Base-by-base conservation (phyloP, 2,113 vertebrate species). In the Centropus bengalensis region DNA sequence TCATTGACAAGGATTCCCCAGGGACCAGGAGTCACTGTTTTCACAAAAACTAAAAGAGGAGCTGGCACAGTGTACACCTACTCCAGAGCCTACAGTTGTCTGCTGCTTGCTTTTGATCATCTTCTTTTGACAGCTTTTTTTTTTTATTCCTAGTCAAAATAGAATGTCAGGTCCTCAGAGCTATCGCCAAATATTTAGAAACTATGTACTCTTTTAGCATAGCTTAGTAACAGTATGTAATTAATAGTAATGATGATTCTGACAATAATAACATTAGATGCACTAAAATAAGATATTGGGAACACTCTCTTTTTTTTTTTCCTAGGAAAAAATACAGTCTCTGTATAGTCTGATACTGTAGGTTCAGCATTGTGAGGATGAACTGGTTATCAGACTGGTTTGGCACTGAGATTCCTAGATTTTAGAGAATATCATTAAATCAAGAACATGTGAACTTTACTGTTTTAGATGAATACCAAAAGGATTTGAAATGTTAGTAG, bases 11-110 rank as follows among this genome's bases (percentile, higher is more conserved):
- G 6, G 56, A 64, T 28, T n/a, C 30, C 28, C 23, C 26, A 56
- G 33, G 23, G 28, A 56, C 24, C 32, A 64, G 3, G 5, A 89
- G 11, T 15, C 38, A 71, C 32, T 0, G 1, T 26, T n/a, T 88
- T 94, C 38, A 62, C 56, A 86, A 86, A 86, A 82, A 38, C 47
- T 17, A 62, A 58, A 56, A 20, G 22, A 60, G 49, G 33, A 71
- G 21, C 11, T 59, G 44, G 8, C 44, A 42, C 0, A 0, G 8
- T 62, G 21, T 66, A 27, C 60, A 90, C 19, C n/a, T 0, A 0
- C 51, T 58, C 38, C 38, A 70, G 51, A 86, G 81, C 18, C 9
- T 40, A 16, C 38, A 38, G 9, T 73, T 3, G 1, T 54, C 56
- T 63, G 12, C 67, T 0, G 0, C 20, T 81, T 67, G 24, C 28